Conservation (phyloP, 1,140 invertebrate species). For the Bombus polaris region DNA sequence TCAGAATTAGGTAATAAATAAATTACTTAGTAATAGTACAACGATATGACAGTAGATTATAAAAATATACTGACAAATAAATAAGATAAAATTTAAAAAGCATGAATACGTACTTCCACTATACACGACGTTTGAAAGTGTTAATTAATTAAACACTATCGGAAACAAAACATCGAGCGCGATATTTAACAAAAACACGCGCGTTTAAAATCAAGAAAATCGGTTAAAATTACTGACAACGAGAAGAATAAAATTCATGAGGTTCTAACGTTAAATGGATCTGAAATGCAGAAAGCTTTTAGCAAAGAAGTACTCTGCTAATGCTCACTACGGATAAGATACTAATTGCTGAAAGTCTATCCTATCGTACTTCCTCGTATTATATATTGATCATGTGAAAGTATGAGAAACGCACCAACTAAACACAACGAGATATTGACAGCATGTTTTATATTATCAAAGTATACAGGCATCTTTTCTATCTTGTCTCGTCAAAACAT, state of each 20-base stretch:
- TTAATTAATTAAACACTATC: too few species aligned
- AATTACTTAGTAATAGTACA: too few species aligned
- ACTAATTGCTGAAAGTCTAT: conserved; percentile 31
- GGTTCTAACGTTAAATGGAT: not conserved
- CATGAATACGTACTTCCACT: too few species aligned
- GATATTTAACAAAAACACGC: too few species aligned
- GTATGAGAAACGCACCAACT: conserved; percentile 3
- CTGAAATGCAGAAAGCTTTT: not conserved
- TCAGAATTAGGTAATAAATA: too few species aligned
- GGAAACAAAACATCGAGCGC: too few species aligned
- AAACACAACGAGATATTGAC: not conserved
- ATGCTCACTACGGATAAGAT: conserved; percentile 26
- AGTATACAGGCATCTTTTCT: not conserved
- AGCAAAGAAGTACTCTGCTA: not conserved
- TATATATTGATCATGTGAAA: conserved; percentile 28
- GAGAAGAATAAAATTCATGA: not conserved
- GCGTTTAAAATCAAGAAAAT: not conserved
- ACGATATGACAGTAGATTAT: too few species aligned
- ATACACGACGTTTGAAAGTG: too few species aligned
- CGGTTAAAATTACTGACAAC: not conserved
- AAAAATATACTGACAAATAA: too few species aligned
- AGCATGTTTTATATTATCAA: not conserved
- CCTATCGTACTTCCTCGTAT: conserved; percentile 27
- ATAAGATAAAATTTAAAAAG: too few species aligned
- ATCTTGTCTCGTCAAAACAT: not conserved